Conservation (phyloP, 2,888 invertebrate species). For the Halictus quadricinctus region DNA sequence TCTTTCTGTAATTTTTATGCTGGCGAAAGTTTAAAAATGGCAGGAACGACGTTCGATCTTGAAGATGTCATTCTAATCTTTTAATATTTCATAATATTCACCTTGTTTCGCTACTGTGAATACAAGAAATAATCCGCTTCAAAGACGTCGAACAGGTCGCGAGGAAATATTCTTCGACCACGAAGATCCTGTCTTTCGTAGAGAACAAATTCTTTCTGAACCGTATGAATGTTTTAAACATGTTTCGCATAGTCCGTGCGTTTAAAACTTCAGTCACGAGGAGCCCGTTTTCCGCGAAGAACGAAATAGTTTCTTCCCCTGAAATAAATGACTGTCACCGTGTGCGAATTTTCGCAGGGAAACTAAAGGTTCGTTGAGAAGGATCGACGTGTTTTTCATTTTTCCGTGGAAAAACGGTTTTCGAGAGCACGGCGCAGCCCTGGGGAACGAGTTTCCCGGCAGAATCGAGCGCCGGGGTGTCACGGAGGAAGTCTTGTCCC, state of each 20-base stretch:
- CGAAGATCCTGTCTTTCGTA: too few relatives aligned
- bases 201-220: too few relatives aligned
- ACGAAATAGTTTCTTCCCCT: neutral
- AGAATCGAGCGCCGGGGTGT: constrained; percentile 8
- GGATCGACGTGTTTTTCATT: neutral
- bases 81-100: too few relatives aligned
- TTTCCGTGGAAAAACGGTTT: neutral
- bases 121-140: too few relatives aligned
- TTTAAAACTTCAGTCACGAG: neutral
- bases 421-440: neutral
- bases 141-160: too few relatives aligned
- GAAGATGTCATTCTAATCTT: too few relatives aligned
- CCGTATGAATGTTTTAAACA: neutral
- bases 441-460: neutral
- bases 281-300: neutral
- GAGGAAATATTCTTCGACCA: too few relatives aligned
- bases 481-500: constrained; percentile 43
- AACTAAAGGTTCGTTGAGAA: neutral
- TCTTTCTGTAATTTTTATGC: too few relatives aligned
- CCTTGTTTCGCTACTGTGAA: too few relatives aligned
- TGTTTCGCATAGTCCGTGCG: neutral
- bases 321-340: neutral
- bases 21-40: too few relatives aligned
- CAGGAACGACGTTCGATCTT: too few relatives aligned
- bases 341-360: neutral